phyloP scores from a whole-genome alignment of 2,113 vertebrate genomes.

The Ranitomeya imitator region DNA sequence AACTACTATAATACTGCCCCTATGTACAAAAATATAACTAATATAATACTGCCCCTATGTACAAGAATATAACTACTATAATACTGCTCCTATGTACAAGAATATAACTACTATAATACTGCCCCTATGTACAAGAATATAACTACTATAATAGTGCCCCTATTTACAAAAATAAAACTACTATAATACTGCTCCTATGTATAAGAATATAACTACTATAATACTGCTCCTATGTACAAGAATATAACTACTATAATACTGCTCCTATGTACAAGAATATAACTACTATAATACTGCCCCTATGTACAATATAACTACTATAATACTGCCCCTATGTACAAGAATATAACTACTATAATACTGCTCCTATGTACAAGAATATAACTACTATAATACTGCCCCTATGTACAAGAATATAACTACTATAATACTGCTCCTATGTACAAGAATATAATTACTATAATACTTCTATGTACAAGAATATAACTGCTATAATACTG shows the following conservation, averaged over 20 bases:
- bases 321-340: slow-evolving; percentile 2
- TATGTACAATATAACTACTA: slow-evolving; percentile 19
- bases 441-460: background rate
- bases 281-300: background rate
- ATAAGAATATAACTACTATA: too few relatives aligned
- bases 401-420: background rate
- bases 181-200: too few relatives aligned
- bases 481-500: background rate
- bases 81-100: background rate
- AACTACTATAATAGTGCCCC: background rate
- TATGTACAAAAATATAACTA: slow-evolving; percentile 1
- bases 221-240: too few relatives aligned
- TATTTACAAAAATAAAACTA: background rate
- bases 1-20: slow-evolving; percentile 7
- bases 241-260: too few relatives aligned
- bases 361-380: slow-evolving; percentile 5
- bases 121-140: slow-evolving; percentile 13
- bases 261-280: too few relatives aligned
- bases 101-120: slow-evolving; percentile 28
- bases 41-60: background rate
- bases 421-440: background rate
- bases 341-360: slow-evolving; percentile 19
- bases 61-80: slow-evolving; percentile 16
- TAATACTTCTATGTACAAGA: background rate
- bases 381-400: slow-evolving; percentile 20